Evolutionary conservation across 2,797 vertebrate species (phyloP).

Genomic region (Podarcis siculus): DNA sequence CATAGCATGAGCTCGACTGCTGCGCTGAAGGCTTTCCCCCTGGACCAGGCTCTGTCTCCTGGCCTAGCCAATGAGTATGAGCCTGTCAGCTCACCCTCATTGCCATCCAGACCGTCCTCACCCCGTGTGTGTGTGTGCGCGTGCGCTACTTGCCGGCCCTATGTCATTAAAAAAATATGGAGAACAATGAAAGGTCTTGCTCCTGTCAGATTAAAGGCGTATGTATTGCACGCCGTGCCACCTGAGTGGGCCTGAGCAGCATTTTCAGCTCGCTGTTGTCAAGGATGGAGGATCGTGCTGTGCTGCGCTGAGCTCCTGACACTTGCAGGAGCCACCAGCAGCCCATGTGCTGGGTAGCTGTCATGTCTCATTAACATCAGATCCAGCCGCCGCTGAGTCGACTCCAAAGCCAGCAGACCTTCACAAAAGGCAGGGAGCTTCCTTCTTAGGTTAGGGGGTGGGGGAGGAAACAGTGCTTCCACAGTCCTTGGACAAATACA

Average conservation of each 20-base stretch:
- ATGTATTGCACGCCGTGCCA: slow-evolving; percentile 12
- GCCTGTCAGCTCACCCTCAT: neutral
- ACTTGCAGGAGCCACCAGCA: neutral
- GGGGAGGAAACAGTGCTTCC: neutral
- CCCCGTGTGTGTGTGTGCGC: neutral
- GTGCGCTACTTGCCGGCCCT: neutral
- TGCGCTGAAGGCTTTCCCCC: neutral
- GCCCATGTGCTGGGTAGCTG: slow-evolving; percentile 31
- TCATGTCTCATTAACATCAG: slow-evolving; percentile 47
- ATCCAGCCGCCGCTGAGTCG: neutral
- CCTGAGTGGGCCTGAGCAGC: neutral
- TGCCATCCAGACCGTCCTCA: neutral
- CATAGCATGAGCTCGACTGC: neutral
- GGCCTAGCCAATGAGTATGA: neutral
- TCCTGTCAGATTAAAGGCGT: slow-evolving; percentile 40
- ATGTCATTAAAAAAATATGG: slow-evolving; percentile 44
- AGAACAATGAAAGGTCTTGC: slow-evolving; percentile 27
- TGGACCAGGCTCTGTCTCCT: neutral
- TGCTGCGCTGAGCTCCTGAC: slow-evolving; percentile 38
- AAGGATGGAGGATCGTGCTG: neutral
- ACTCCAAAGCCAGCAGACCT: slow-evolving; percentile 10
- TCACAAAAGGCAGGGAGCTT: neutral
- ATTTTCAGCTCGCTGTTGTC: slow-evolving; percentile 24
- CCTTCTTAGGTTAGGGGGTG: neutral
- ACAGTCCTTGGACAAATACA: neutral